Evolutionary conservation across 2,888 invertebrate species (phyloP).

Genomic region (Phoronis australis): DNA sequence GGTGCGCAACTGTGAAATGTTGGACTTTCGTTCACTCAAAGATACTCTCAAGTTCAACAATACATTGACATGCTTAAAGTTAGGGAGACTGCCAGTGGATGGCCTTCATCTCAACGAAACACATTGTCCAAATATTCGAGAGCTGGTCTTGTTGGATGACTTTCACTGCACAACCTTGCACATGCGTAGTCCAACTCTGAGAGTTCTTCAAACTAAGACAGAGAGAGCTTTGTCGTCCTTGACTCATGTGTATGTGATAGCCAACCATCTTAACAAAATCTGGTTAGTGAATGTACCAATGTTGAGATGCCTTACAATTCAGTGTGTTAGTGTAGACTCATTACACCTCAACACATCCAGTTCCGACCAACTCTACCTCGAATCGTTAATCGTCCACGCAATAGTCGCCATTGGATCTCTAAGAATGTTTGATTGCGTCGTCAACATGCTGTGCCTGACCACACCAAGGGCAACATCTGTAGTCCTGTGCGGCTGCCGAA

Average conservation of each 20-base stretch:
- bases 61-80: constrained; percentile 19
- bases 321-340: constrained; percentile 33
- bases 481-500: constrained; percentile 31
- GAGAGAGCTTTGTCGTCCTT: constrained; percentile 31
- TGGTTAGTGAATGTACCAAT: constrained; percentile 30
- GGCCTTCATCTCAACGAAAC: constrained; percentile 27
- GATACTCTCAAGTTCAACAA: constrained; percentile 22
- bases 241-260: constrained; percentile 33
- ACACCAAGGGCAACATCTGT: constrained; percentile 30
- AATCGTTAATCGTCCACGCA: constrained; percentile 33
- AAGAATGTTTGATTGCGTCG: constrained; percentile 32
- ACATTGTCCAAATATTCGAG: constrained; percentile 25
- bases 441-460: constrained; percentile 29
- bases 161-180: constrained; percentile 32
- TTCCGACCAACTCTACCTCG: constrained; percentile 30
- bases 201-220: constrained; percentile 29
- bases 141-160: constrained; percentile 29
- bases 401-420: constrained; percentile 30
- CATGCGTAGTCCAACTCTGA: constrained; percentile 27
- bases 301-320: constrained; percentile 29
- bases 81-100: constrained; percentile 30
- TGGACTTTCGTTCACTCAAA: constrained; percentile 25
- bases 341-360: constrained; percentile 35
- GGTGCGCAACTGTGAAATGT: constrained; percentile 27
- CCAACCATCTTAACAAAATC: constrained; percentile 35